These are phyloP conservation scores for Willisornis vidua DNA, from an alignment of 2,113 vertebrate species.

Conservation along the genomic window DNA sequence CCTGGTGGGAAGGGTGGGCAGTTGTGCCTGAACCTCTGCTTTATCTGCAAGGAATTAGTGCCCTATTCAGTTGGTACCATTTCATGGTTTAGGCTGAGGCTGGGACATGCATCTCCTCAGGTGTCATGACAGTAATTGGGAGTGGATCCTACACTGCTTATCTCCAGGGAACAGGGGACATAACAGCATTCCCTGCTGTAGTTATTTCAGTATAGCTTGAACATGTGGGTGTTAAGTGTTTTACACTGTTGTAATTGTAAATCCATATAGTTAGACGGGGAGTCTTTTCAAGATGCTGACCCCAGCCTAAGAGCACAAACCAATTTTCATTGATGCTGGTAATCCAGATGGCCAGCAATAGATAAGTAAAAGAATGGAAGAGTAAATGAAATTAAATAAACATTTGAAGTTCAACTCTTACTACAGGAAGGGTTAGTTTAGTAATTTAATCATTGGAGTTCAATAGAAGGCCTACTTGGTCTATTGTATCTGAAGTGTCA, in stretches of 20 bases:
- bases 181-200: neutral
- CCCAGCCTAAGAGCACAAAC: neutral
- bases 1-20: too few species aligned
- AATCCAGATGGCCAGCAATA: neutral
- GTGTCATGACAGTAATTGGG: rapidly evolving
- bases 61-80: rapidly evolving
- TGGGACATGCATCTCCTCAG: rapidly evolving
- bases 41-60: rapidly evolving
- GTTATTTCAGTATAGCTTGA: neutral
- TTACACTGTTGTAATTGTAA: neutral
- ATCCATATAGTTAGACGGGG: neutral
- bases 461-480: neutral
- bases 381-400: constrained; percentile 9
- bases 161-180: neutral
- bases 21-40: rapidly evolving
- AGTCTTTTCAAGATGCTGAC: neutral
- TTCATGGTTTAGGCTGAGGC: too few species aligned
- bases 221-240: neutral
- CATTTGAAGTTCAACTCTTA: neutral
- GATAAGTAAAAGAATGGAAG: neutral
- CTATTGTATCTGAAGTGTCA: neutral
- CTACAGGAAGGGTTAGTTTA: neutral
- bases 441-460: neutral
- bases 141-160: neutral
- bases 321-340: neutral